A percentile compares a stretch with the other conserved stretches of the same genome.
phyloP scores from a whole-genome alignment of 2,888 invertebrate species.

The Syrphus vitripennis region DNA sequence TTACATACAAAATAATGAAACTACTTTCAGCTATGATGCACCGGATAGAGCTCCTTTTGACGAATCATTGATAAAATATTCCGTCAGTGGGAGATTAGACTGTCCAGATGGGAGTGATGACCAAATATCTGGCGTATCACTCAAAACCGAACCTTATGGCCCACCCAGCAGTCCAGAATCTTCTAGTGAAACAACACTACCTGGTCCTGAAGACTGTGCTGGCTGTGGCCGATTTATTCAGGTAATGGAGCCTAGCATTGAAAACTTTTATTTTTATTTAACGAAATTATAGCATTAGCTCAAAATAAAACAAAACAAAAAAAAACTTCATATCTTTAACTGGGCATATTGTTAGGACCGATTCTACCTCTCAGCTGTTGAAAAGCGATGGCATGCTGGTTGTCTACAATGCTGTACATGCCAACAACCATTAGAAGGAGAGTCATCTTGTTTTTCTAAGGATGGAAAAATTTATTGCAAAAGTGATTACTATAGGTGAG shows the following conservation, averaged over 20 bases:
- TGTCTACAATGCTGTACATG: slow-evolving; percentile 96
- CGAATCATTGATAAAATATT: slow-evolving; percentile 79
- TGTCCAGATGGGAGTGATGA: slow-evolving; percentile 79
- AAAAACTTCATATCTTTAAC: slow-evolving; percentile 58
- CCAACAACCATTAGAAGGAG: slow-evolving; percentile 92
- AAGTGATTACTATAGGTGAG: slow-evolving; percentile 97
- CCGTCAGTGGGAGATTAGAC: slow-evolving; percentile 78
- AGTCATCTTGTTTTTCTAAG: slow-evolving; percentile 95
- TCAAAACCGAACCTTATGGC: slow-evolving; percentile 80
- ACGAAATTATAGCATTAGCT: slow-evolving; percentile 56
- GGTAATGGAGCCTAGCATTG: slow-evolving; percentile 74
- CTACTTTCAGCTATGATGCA: slow-evolving; percentile 78
- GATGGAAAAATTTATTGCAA: slow-evolving; percentile 98
- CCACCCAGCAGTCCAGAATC: slow-evolving; percentile 81
- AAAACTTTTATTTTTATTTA: slow-evolving; percentile 45
- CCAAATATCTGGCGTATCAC: slow-evolving; percentile 79
- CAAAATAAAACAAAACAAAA: slow-evolving; percentile 37
- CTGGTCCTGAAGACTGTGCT: slow-evolving; percentile 85
- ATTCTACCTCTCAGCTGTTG: slow-evolving; percentile 95
- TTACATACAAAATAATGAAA: neutral
- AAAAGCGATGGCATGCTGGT: slow-evolving; percentile 95
- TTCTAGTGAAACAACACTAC: slow-evolving; percentile 78
- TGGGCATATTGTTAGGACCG: slow-evolving; percentile 84
- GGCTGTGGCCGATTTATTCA: slow-evolving; percentile 93
- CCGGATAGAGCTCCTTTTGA: slow-evolving; percentile 80